phyloP scores from a whole-genome alignment of 2,113 vertebrate genomes.

The Menura novaehollandiae region DNA sequence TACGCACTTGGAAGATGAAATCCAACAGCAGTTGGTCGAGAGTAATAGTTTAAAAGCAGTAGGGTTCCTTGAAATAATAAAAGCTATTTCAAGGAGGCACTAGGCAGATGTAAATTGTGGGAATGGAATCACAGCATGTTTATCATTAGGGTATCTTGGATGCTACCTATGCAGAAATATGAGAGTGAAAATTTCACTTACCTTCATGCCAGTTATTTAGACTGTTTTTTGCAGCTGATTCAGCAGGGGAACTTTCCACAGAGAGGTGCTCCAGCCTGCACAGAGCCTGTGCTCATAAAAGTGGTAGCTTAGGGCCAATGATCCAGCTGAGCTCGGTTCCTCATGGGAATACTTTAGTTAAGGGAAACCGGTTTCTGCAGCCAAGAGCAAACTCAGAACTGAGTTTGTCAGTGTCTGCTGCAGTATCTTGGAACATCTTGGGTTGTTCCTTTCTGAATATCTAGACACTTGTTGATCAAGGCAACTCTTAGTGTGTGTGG shows the following conservation, averaged over 20 bases:
- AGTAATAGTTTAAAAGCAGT: neutral
- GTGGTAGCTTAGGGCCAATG: neutral
- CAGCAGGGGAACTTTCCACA: neutral
- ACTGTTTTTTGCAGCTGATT: neutral
- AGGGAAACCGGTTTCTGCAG: neutral
- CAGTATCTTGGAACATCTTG: neutral
- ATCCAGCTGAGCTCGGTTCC: neutral
- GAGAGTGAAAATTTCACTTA: neutral
- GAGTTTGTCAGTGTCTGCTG: neutral
- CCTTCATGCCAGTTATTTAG: neutral
- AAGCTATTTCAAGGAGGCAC: neutral
- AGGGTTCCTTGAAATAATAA: neutral
- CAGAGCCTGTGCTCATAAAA: neutral
- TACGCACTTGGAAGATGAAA: neutral
- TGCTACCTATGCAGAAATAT: neutral
- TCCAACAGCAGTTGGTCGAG: neutral
- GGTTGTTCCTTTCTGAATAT: neutral
- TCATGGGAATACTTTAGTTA: neutral
- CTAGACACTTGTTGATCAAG: neutral
- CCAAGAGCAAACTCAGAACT: neutral
- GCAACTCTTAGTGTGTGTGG: neutral
- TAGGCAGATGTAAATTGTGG: neutral
- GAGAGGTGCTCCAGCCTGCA: neutral
- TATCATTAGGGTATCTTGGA: neutral
- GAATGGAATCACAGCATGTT: neutral